Evolutionary conservation across 2,797 vertebrate genomes (phyloP).

Genomic region (Premnoplex brunnescens): DNA sequence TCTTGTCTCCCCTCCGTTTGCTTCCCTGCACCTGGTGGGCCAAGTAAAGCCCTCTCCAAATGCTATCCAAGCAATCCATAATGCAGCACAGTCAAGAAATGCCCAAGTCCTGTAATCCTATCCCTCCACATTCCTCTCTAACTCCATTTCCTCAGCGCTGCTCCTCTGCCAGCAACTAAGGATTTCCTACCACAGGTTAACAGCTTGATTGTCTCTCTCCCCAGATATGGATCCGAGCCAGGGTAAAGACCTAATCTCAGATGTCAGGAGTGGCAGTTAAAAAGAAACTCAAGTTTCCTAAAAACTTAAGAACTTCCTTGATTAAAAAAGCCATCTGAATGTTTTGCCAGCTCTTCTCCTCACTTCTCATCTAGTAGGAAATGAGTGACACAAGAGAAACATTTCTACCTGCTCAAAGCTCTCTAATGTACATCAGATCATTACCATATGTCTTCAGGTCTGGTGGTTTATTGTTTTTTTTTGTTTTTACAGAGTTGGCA

Average conservation of each 20-base stretch:
- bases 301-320: not conserved
- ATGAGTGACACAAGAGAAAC: not conserved
- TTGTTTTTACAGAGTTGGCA: constrained; percentile 72
- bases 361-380: not conserved
- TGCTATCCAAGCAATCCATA: not conserved
- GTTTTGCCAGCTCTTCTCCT: not conserved
- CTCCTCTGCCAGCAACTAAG: not conserved
- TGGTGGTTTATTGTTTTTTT: not conserved
- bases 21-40: not conserved
- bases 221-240: not conserved
- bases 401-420: not conserved
- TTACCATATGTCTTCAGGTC: not conserved
- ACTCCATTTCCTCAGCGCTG: not conserved
- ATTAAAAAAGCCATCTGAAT: not conserved
- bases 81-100: not conserved
- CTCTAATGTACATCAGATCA: not conserved
- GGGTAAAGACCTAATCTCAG: not conserved
- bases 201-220: not conserved
- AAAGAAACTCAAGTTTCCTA: not conserved
- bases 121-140: too few species aligned
- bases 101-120: not conserved
- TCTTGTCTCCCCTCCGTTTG: not conserved
- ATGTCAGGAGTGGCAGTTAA: not conserved
- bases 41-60: not conserved
- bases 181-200: not conserved